phyloP scores from a whole-genome alignment of 1,140 invertebrate species.

The Bombus waltoni region DNA sequence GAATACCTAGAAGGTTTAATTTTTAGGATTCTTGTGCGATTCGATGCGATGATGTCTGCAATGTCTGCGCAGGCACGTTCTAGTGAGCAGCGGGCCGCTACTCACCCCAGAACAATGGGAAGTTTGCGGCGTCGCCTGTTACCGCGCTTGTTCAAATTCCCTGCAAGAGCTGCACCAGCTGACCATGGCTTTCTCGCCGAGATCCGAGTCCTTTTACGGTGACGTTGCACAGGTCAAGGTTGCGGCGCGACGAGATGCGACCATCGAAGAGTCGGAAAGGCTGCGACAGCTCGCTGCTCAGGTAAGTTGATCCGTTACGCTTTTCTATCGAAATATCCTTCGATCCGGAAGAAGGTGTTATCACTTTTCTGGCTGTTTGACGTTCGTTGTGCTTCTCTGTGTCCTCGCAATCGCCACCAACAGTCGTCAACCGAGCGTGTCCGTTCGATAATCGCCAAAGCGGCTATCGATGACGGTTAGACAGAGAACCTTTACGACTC shows the following conservation, averaged over 20 bases:
- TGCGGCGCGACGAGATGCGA: conserved; percentile 93
- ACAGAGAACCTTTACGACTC: not conserved
- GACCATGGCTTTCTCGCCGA: conserved; percentile 92
- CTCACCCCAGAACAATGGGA: conserved; percentile 93
- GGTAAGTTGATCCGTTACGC: conserved; percentile 77
- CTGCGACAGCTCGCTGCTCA: conserved; percentile 94
- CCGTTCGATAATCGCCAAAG: not conserved
- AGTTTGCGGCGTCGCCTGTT: conserved; percentile 90
- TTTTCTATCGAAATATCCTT: not conserved
- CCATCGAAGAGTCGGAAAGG: conserved; percentile 90
- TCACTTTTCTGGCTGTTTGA: conserved; percentile 53
- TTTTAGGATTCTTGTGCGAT: not conserved
- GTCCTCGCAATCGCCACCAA: conserved; percentile 45
- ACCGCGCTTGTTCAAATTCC: conserved; percentile 91
- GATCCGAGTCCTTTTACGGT: conserved; percentile 96
- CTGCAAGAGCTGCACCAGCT: conserved; percentile 92
- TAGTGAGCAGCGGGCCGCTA: conserved; percentile 91
- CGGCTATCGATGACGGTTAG: not conserved
- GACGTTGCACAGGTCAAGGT: conserved; percentile 96
- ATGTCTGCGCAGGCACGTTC: conserved; percentile 87
- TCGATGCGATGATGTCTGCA: not conserved
- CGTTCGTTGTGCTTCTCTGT: conserved; percentile 66
- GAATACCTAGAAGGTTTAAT: not conserved
- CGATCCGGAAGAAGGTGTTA: conserved; percentile 18
- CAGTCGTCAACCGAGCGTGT: conserved; percentile 14